Evolutionary conservation across 2,888 invertebrate species (phyloP), one percentile per base, ranked within the genome.

Genomic region (Lymantria monacha): DNA sequence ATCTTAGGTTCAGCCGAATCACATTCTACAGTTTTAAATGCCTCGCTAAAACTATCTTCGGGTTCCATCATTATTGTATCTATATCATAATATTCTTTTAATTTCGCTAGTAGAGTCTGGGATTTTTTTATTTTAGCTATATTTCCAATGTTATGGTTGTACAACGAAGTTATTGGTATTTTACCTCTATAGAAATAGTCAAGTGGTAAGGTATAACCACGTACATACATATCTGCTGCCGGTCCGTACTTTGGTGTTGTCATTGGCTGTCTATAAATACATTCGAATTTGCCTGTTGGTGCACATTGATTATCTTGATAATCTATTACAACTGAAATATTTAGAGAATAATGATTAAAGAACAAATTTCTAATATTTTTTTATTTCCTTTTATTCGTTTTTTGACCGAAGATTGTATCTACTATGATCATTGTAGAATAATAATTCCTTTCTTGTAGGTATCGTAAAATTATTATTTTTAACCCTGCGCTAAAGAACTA

Each of bases 221-320:
- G 72, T 7, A 89, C 66, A 14, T 51, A 38, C 12, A 91, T 64
- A 50, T 91, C 84, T 9, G 72, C 55, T 8, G 75, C 71, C 9
- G 59, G 60, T 1, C 74, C 74, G 57, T 75, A 85, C 31, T 69
- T 72, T 8, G 83, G 85, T 37, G 70, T 51, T 11, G 83, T 81
- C 65, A 87, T 74, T 3, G 84, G 79, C 50, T 91, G 91, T 8
- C 74, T 77, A 63, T 92, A 93, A 46, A 92, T 87, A 47, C 92
- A 85, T 77, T 94, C 93, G 59, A 94, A 95, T 22, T 86, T 86
- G 8, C 94, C 94, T 0, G 94, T 94, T 7, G 84, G 54, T 0
- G 92, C 84, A 15, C 67, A 76, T 0, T 85, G 63, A 70, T 93
- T 68, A 15, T 63, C 63, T 43, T 81, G 74, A 49, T 81, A 61